Percentiles rank a stretch among this genome's conserved stretches.
Evolutionary conservation across 2,888 invertebrate genomes (phyloP).

Genomic region (Patella depressa): DNA sequence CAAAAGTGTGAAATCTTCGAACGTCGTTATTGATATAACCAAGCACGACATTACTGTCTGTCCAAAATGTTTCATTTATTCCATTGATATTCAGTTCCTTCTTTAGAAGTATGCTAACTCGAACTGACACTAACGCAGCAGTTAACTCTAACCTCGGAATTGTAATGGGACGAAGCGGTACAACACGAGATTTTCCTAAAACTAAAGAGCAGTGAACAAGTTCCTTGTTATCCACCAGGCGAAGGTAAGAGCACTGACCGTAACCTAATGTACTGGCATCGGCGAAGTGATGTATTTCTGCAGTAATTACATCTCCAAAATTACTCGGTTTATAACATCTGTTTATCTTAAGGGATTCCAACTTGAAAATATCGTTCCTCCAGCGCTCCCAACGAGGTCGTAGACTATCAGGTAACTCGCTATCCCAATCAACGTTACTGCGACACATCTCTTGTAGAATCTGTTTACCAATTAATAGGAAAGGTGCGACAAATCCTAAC

Average conservation of each 20-base stretch:
- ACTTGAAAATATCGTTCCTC: neutral
- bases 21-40: constrained; percentile 45
- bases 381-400: constrained; percentile 5
- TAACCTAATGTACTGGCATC: constrained; percentile 9
- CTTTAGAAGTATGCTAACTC: constrained; percentile 29
- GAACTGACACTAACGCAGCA: constrained; percentile 38
- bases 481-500: constrained; percentile 22
- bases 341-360: neutral
- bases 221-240: neutral
- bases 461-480: constrained; percentile 21
- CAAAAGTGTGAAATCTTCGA: constrained; percentile 43
- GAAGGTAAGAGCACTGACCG: constrained; percentile 3
- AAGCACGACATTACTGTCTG: constrained; percentile 41
- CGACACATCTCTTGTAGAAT: constrained; percentile 23
- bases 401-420: constrained; percentile 11
- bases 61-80: constrained; percentile 37
- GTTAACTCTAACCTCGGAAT: constrained; percentile 41
- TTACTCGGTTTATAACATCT: neutral
- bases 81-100: constrained; percentile 29
- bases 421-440: constrained; percentile 18
- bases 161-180: constrained; percentile 13
- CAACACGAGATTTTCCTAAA: neutral
- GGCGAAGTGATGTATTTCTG: neutral
- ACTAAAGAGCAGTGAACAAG: constrained; percentile 2
- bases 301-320: neutral